These are phyloP conservation scores for Lycorma delicatula DNA, from an alignment of 1,140 invertebrate species.

Conservation along the genomic window DNA sequence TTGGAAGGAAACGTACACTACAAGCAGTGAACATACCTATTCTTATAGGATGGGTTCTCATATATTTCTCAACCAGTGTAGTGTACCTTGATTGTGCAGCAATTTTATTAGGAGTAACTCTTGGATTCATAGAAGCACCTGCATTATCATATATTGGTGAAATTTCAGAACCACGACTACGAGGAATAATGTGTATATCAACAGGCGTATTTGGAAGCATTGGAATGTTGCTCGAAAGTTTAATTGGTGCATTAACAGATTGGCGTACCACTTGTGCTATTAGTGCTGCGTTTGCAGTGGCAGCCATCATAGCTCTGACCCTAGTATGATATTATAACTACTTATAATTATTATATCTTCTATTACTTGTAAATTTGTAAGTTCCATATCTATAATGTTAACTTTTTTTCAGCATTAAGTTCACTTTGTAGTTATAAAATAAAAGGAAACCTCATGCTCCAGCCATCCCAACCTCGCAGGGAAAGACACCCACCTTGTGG, in stretches of 20 bases:
- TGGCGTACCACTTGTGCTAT: constrained; percentile 7
- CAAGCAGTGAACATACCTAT: constrained; percentile 23
- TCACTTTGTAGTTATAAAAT: too few species aligned
- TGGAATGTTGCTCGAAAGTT: neutral
- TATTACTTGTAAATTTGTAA: too few species aligned
- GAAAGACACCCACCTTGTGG: too few species aligned
- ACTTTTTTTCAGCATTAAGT: too few species aligned
- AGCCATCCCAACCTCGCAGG: too few species aligned
- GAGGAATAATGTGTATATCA: neutral
- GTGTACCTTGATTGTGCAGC: constrained; percentile 11
- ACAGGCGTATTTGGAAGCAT: constrained; percentile 8
- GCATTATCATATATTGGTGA: constrained; percentile 43
- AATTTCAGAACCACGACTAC: constrained; percentile 36
- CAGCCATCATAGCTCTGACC: constrained; percentile 4
- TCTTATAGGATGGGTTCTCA: constrained; percentile 20
- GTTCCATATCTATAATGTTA: too few species aligned
- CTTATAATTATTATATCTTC: neutral
- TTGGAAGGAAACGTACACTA: constrained; percentile 22
- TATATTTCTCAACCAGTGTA: constrained; percentile 13
- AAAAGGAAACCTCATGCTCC: too few species aligned
- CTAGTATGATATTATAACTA: constrained; percentile 6
- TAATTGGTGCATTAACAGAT: neutral
- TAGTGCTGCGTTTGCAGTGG: constrained; percentile 12
- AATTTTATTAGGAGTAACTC: constrained; percentile 30
- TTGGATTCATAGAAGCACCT: constrained; percentile 43